Conservation (phyloP, 2,888 invertebrate species). For the Bombylius major region DNA sequence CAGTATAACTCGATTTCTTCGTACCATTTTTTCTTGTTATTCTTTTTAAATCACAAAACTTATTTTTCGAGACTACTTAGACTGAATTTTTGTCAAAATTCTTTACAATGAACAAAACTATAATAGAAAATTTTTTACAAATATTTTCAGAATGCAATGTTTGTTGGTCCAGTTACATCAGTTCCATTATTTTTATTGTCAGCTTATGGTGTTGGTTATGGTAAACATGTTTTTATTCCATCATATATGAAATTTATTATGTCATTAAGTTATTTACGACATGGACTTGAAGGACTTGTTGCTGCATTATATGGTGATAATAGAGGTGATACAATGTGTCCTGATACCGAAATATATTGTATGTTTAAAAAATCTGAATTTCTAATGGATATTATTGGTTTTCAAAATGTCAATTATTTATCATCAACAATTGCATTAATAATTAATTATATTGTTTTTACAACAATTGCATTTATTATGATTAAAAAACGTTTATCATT, state of each 20-base stretch:
- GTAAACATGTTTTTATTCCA: slow-evolving; percentile 53
- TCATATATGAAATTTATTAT: slow-evolving; percentile 62
- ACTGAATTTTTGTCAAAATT: not conserved
- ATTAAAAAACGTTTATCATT: slow-evolving; percentile 52
- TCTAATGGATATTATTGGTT: slow-evolving; percentile 61
- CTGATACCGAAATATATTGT: slow-evolving; percentile 56
- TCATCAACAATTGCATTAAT: slow-evolving; percentile 52
- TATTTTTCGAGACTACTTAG: too few species aligned
- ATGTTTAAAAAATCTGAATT: slow-evolving; percentile 61
- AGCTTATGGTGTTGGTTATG: slow-evolving; percentile 76
- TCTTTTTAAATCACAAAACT: too few species aligned
- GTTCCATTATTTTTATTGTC: slow-evolving; percentile 83
- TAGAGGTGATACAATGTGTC: slow-evolving; percentile 61
- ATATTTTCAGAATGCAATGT: slow-evolving; percentile 65
- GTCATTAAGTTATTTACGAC: slow-evolving; percentile 69
- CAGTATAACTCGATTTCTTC: too few species aligned
- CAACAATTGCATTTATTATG: slow-evolving; percentile 55
- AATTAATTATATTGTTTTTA: slow-evolving; percentile 57
- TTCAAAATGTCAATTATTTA: slow-evolving; percentile 57
- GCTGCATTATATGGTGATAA: slow-evolving; percentile 68
- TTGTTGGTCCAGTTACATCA: slow-evolving; percentile 73
- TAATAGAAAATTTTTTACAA: not conserved
- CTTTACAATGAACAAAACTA: not conserved
- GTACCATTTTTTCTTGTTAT: too few species aligned
- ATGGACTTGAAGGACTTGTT: slow-evolving; percentile 69